phyloP scores from a whole-genome alignment of 2,888 invertebrate genomes.

The Callyntrura guangdongensis region DNA sequence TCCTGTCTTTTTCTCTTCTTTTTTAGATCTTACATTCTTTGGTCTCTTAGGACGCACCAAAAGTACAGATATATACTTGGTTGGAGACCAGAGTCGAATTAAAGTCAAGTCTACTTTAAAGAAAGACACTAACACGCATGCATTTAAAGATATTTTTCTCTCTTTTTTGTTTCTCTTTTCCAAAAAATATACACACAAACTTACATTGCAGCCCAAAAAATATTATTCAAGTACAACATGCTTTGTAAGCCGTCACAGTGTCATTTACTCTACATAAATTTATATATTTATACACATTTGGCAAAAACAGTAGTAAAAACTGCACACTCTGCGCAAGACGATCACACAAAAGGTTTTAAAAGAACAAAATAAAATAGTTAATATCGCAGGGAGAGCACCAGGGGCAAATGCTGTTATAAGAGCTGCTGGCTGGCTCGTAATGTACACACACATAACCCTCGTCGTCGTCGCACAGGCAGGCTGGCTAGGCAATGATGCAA shows the following conservation, averaged over 20 bases:
- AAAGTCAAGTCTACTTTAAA: background rate
- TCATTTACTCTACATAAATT: background rate
- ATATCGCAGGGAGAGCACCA: background rate
- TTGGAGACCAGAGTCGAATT: constrained; percentile 9
- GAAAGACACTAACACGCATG: background rate
- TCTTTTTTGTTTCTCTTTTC: background rate
- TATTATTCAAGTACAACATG: background rate
- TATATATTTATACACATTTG: no score
- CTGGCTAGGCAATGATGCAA: background rate
- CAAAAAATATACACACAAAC: background rate
- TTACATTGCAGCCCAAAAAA: background rate
- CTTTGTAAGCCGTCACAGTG: background rate
- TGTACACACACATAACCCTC: no score
- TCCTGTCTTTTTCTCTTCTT: constrained; percentile 11
- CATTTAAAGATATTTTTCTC: background rate
- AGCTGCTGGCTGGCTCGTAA: no score
- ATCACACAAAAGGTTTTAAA: constrained; percentile 14
- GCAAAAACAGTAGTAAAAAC: background rate
- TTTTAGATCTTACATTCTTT: constrained; percentile 26
- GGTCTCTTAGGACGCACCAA: constrained; percentile 10
- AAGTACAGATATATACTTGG: background rate
- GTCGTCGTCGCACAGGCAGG: background rate
- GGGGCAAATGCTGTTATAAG: background rate
- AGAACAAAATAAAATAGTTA: constrained; percentile 35
- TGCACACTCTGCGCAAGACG: constrained; percentile 13